Evolutionary conservation across 2,888 invertebrate species (phyloP).

Genomic region (Vesta saturnalis): DNA sequence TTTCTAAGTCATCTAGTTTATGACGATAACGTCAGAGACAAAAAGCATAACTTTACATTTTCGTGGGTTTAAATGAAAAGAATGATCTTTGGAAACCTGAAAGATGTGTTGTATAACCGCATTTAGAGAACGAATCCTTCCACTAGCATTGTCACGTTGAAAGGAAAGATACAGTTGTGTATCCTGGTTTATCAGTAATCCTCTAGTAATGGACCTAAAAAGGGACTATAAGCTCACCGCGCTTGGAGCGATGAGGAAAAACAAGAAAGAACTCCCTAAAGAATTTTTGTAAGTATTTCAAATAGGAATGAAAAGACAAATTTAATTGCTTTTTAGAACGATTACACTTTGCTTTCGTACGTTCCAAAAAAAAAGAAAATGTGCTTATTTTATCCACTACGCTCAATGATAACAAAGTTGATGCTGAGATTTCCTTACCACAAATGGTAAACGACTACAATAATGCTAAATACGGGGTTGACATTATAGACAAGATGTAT

Average conservation of each 20-base stretch:
- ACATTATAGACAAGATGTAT: conserved; percentile 8
- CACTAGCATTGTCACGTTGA: too few species aligned
- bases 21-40: too few species aligned
- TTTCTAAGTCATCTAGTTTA: too few species aligned
- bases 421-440: neutral
- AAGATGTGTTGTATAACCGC: too few species aligned
- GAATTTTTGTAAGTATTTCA: neutral
- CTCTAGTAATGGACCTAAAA: conserved; percentile 9
- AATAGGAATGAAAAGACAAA: neutral
- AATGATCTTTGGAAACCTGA: too few species aligned
- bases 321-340: conserved; percentile 7
- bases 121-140: too few species aligned
- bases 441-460: conserved; percentile 9
- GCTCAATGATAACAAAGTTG: conserved; percentile 15
- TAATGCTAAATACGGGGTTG: conserved; percentile 16
- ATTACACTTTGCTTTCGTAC: conserved; percentile 12
- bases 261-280: conserved; percentile 10
- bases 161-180: too few species aligned
- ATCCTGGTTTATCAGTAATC: neutral
- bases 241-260: conserved; percentile 13
- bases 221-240: conserved; percentile 10
- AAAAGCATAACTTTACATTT: too few species aligned
- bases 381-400: conserved; percentile 16
- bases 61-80: too few species aligned
- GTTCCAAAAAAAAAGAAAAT: conserved; percentile 16